Evolutionary conservation across 1,140 invertebrate species (phyloP).

Genomic region (Scaptomyza pallida): DNA sequence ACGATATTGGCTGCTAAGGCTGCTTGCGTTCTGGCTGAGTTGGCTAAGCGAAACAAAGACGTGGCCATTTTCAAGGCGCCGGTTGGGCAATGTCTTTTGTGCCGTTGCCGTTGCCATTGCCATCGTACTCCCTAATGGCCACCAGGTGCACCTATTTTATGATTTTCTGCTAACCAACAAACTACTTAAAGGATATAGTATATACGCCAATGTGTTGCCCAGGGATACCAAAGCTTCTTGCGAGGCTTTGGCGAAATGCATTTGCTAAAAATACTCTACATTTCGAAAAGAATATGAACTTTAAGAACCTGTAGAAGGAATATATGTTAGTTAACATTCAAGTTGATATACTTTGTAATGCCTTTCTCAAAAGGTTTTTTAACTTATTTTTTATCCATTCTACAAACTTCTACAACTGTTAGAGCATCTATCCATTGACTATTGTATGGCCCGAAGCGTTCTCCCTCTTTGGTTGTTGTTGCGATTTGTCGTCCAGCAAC

Average conservation of each 20-base stretch:
- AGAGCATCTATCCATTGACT: conserved; percentile 15
- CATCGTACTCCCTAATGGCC: conserved; percentile 68
- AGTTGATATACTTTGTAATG: too few relatives aligned
- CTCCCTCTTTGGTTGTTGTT: conserved; percentile 40
- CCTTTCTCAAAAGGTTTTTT: too few relatives aligned
- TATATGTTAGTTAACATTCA: too few relatives aligned
- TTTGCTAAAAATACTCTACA: conserved; percentile 24
- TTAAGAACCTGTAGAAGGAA: too few relatives aligned
- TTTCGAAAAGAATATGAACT: too few relatives aligned
- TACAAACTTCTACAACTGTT: background rate
- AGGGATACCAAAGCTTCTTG: conserved; percentile 27
- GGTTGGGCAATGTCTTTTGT: conserved; percentile 27
- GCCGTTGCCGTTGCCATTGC: conserved; percentile 8
- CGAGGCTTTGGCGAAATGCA: conserved; percentile 34
- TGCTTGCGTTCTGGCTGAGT: conserved; percentile 27
- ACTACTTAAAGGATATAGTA: conserved; percentile 71
- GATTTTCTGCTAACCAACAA: conserved; percentile 73
- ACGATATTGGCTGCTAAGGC: conserved; percentile 59
- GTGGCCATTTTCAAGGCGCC: conserved; percentile 46
- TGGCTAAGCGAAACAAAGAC: conserved; percentile 63
- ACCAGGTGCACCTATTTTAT: conserved; percentile 81
- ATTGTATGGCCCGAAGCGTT: background rate
- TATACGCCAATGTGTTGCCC: conserved; percentile 32
- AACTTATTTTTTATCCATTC: too few relatives aligned
- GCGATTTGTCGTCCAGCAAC: conserved; percentile 37